Evolutionary conservation across 1,140 invertebrate species (phyloP), one percentile per base, ranked within the genome.

Genomic region (Akabosia matsudoensis): DNA sequence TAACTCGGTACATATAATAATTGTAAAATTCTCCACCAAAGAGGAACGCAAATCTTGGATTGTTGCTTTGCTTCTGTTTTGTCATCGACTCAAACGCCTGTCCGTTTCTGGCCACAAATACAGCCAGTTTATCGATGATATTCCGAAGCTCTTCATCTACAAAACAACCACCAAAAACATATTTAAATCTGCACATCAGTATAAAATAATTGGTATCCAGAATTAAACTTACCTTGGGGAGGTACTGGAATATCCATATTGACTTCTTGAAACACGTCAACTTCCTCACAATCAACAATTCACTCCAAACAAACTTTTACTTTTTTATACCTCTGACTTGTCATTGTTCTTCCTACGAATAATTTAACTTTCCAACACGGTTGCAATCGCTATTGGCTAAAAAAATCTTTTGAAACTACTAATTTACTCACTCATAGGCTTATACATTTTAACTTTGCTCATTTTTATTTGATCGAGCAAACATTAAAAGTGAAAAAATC

Each of bases 21-120:
- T 93, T 93, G 86, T 92, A 96, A 86, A 91, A 92, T 83, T 97
- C 95, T 67, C 97, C 97, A 80, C 96, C 96, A 88, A 97, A 98
- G 37, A 99, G 88, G 87, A 99, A 99, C 79, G 92, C 90, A 87
- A 99, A 99, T 84, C 96, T 96, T 16, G 95, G 94, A 86, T 99
- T 98, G 83, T 96, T 94, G 85, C 95, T 93, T 85, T 99, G 96
- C 86, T 98, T 98, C 82, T 94, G 94, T 88, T 97, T 98, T 64
- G 96, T 98, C 91, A 97, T 97, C 84, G 94, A 90, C 87, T 99
- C 97, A 87, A 98, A 98, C 85, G 98, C 96, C 0, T 95, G 95
- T 24, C 97, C 97, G 92, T 98, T 99, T 84, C 97, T 88, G 78
- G 97, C 97, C 74, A 99, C 97, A 90, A 98, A 99, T 84, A 97